Percentiles rank a stretch among this genome's conserved stretches.
Conservation (phyloP, 2,113 vertebrate genomes). For the Cyanoliseus patagonus region DNA sequence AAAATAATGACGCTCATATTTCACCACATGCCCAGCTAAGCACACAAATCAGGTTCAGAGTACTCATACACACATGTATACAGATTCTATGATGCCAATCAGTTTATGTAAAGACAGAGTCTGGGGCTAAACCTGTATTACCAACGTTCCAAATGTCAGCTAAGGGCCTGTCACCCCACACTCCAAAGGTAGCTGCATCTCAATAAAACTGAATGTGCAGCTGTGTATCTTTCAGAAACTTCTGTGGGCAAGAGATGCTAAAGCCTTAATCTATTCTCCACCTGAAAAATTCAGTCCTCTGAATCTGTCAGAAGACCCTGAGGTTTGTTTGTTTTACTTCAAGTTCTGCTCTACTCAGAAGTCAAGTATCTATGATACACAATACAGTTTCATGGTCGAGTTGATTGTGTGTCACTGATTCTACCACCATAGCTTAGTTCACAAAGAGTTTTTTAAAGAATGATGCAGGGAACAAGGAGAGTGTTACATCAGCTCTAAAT, state of each 20-base stretch:
- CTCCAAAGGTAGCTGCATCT: not conserved
- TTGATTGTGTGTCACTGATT: not conserved
- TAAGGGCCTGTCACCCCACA: not conserved
- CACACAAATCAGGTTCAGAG: not conserved
- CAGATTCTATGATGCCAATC: not conserved
- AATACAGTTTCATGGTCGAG: not conserved
- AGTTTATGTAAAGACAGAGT: not conserved
- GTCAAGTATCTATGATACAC: not conserved
- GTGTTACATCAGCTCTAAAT: not conserved
- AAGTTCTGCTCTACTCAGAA: not conserved
- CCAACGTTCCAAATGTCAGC: not conserved
- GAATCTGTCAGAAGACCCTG: not conserved
- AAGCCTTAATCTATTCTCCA: not conserved
- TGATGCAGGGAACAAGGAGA: not conserved
- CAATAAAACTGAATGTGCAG: not conserved
- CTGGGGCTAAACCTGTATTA: not conserved
- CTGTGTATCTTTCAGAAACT: not conserved
- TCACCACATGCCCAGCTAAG: not conserved
- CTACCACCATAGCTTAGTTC: not conserved
- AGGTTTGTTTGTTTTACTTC: not conserved
- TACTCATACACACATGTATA: fast-evolving
- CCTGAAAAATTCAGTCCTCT: not conserved
- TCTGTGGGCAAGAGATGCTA: not conserved
- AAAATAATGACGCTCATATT: fast-evolving
- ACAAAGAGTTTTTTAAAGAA: not conserved